Conservation (phyloP, 1,140 invertebrate genomes). For the Reticulitermes speratus region DNA sequence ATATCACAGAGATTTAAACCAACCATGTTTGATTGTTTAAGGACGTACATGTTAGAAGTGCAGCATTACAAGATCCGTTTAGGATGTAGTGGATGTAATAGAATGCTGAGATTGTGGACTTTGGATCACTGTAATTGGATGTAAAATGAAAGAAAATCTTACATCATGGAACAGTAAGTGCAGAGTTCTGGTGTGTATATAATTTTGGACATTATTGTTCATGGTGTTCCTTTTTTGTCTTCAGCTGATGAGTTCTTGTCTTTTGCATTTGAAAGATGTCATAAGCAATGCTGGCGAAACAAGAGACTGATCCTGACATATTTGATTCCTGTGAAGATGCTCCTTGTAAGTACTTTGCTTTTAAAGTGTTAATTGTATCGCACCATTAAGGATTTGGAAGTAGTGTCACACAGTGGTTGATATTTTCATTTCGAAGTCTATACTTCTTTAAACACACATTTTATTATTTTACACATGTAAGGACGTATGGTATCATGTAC, state of each 20-base stretch:
- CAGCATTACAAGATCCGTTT: no score
- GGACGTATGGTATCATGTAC: not conserved
- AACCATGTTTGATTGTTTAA: no score
- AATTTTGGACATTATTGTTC: no score
- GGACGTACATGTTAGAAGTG: no score
- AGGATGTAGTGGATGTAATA: no score
- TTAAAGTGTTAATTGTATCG: not conserved
- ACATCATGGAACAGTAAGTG: no score
- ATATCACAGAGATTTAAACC: no score
- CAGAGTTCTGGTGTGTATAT: no score
- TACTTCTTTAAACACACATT: not conserved
- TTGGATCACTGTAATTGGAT: no score
- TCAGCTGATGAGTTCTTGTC: constrained; percentile 87
- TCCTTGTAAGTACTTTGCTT: constrained; percentile 58
- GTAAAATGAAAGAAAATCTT: no score
- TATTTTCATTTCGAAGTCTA: not conserved
- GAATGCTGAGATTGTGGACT: no score
- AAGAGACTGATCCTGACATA: constrained; percentile 94
- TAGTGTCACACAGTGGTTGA: not conserved
- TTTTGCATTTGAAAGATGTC: constrained; percentile 91
- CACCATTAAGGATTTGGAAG: not conserved
- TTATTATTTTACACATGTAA: not conserved
- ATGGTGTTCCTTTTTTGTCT: not conserved
- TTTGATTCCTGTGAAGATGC: constrained; percentile 95
- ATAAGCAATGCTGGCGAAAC: constrained; percentile 78